A percentile compares a stretch with the other conserved stretches of the same genome.
Evolutionary conservation across 2,888 invertebrate species (phyloP).

Genomic region (Agriopis leucophaearia): DNA sequence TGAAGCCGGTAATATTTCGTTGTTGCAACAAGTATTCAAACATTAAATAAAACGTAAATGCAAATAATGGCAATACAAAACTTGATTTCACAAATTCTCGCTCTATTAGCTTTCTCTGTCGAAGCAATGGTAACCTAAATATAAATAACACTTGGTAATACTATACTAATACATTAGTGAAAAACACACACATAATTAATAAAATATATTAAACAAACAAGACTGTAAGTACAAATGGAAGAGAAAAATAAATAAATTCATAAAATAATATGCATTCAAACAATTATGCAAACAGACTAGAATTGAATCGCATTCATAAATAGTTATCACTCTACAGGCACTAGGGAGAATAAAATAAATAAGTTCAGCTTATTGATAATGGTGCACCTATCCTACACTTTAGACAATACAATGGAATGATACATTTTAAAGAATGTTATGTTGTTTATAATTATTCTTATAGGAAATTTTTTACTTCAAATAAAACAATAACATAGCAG

Average conservation of each 20-base stretch:
- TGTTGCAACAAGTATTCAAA: slow-evolving; percentile 70
- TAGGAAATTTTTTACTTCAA: slow-evolving; percentile 51
- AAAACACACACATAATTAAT: slow-evolving; percentile 69
- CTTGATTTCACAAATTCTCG: slow-evolving; percentile 66
- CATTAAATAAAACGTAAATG: slow-evolving; percentile 79
- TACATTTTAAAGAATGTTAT: slow-evolving; percentile 84
- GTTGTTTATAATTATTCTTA: slow-evolving; percentile 64
- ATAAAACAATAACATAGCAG: slow-evolving; percentile 44
- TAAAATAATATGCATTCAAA: slow-evolving; percentile 68
- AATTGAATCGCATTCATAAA: slow-evolving; percentile 47
- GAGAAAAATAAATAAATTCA: slow-evolving; percentile 70
- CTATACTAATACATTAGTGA: slow-evolving; percentile 62
- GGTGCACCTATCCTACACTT: slow-evolving; percentile 82
- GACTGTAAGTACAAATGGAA: slow-evolving; percentile 68
- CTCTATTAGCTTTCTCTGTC: slow-evolving; percentile 56
- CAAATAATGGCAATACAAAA: slow-evolving; percentile 82
- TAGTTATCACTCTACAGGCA: slow-evolving; percentile 47
- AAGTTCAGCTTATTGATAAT: slow-evolving; percentile 70
- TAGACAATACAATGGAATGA: slow-evolving; percentile 85
- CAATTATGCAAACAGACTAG: slow-evolving; percentile 74
- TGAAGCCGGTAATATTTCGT: slow-evolving; percentile 64
- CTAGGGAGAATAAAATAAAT: slow-evolving; percentile 36
- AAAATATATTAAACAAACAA: slow-evolving; percentile 57
- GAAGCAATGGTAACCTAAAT: slow-evolving; percentile 61
- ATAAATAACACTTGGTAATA: slow-evolving; percentile 57